A percentile compares a stretch with the other conserved stretches of the same genome.
phyloP scores from a whole-genome alignment of 2,888 invertebrate genomes.

The Liodrosophila aerea region DNA sequence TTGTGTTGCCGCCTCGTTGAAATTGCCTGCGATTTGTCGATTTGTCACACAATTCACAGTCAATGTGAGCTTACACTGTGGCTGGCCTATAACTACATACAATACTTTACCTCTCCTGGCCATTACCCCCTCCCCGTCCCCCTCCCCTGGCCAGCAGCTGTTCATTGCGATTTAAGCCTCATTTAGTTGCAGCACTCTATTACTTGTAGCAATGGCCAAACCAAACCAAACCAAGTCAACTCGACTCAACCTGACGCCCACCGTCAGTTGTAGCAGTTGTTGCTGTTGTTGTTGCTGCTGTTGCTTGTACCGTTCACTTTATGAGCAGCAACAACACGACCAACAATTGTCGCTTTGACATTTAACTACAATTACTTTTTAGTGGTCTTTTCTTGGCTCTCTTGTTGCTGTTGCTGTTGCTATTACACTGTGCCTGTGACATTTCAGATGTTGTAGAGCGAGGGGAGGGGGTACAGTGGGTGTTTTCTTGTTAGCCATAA shows the following conservation, averaged over 20 bases:
- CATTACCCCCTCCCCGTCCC: not conserved
- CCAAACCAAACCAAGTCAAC: constrained; percentile 31
- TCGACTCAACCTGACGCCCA: not conserved
- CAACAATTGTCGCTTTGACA: constrained; percentile 76
- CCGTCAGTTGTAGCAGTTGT: constrained; percentile 25
- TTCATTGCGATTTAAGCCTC: constrained; percentile 61
- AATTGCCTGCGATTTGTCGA: constrained; percentile 52
- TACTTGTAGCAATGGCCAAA: constrained; percentile 55
- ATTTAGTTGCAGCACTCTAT: constrained; percentile 69
- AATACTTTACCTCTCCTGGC: not conserved
- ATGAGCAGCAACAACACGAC: constrained; percentile 37
- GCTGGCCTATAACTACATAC: not conserved
- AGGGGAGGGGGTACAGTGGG: not conserved
- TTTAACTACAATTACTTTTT: constrained; percentile 76
- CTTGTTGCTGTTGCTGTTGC: constrained; percentile 12
- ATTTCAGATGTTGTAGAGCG: constrained; percentile 41
- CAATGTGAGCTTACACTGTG: constrained; percentile 24
- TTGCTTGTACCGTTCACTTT: constrained; percentile 68
- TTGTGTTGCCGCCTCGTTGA: constrained; percentile 44
- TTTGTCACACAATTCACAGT: constrained; percentile 54
- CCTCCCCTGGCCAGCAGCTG: constrained; percentile 14
- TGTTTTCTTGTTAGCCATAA: constrained; percentile 26
- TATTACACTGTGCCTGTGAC: constrained; percentile 20
- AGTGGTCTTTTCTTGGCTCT: constrained; percentile 62
- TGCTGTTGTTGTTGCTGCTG: constrained; percentile 26